phyloP scores from a whole-genome alignment of 2,888 invertebrate species.

The Agrotis exclamationis region DNA sequence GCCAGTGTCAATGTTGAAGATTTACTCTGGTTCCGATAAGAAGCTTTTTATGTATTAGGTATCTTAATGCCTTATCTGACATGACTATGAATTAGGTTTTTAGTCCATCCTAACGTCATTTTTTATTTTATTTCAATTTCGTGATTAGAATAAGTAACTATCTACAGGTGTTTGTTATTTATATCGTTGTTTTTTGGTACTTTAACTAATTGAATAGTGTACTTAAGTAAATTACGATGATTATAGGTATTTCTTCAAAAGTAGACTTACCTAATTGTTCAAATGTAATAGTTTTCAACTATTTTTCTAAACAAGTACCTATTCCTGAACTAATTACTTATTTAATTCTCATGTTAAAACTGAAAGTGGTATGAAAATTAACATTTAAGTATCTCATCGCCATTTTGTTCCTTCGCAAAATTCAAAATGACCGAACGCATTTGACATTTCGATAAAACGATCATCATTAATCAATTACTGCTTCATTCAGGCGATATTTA shows the following conservation, averaged over 20 bases:
- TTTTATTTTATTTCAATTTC: background rate
- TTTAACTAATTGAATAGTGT: background rate
- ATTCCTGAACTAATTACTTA: background rate
- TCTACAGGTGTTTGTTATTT: no score
- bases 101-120: background rate
- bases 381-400: no score
- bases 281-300: no score
- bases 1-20: conserved; percentile 7
- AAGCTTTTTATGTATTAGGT: no score
- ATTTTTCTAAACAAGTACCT: no score
- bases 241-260: no score
- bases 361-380: background rate
- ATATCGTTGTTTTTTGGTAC: no score
- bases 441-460: conserved; percentile 4
- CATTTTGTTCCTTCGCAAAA: background rate
- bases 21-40: conserved; percentile 11
- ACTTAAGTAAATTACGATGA: no score
- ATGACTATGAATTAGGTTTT: conserved; percentile 6
- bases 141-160: background rate
- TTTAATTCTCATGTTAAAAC: background rate
- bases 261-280: no score
- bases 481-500: background rate
- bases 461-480: background rate
- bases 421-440: background rate
- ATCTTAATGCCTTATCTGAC: background rate